phyloP scores from a whole-genome alignment of 2,888 invertebrate species.

The Tridacna crocea region DNA sequence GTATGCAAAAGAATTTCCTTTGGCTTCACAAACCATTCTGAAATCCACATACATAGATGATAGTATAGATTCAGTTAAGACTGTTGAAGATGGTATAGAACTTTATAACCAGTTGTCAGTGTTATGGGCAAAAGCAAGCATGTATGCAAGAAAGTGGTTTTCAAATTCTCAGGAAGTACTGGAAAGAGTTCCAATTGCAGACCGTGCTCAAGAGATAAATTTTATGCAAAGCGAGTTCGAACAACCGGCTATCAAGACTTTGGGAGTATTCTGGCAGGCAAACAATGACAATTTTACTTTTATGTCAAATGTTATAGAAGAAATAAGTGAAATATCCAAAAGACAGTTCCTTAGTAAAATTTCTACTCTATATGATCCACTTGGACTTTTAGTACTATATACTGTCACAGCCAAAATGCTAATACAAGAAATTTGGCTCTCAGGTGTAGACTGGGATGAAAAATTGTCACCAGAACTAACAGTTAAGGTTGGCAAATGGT shows the following conservation, averaged over 20 bases:
- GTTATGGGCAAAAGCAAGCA: no score
- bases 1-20: no score
- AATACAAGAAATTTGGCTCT: constrained; percentile 39
- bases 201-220: constrained; percentile 38
- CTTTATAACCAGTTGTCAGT: no score
- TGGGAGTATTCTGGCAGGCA: constrained; percentile 51
- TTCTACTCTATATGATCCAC: constrained; percentile 45
- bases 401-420: constrained; percentile 38
- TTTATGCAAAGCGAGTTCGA: no score
- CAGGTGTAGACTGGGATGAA: constrained; percentile 44
- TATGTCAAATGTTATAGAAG: no score
- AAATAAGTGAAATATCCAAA: constrained; percentile 5
- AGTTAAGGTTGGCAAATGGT: constrained; percentile 29
- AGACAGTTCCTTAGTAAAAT: constrained; percentile 44
- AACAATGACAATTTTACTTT: no score
- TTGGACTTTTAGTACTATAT: constrained; percentile 35
- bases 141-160: no score
- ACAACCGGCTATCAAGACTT: constrained; percentile 47
- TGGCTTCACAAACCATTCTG: no score
- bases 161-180: constrained; percentile 48
- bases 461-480: background rate
- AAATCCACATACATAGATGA: no score
- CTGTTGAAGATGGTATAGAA: no score
- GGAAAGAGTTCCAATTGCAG: constrained; percentile 39
- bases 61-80: no score